Evolutionary conservation across 2,797 vertebrate species (phyloP).

Genomic region (Sus cebifrons): DNA sequence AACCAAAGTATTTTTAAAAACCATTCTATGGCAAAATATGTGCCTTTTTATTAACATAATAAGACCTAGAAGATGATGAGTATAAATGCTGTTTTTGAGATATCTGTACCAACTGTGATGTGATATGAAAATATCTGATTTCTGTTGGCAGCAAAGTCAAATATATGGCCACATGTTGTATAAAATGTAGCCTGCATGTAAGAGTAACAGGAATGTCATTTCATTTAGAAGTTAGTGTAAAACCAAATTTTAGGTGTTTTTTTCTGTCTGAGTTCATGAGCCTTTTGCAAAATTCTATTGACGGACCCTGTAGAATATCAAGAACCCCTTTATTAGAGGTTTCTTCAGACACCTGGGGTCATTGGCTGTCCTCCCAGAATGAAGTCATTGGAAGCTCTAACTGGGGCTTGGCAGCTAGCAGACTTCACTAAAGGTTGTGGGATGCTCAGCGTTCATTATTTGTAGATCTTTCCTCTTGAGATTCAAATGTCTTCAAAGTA

Average conservation of each 20-base stretch:
- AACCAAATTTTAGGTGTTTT: background rate
- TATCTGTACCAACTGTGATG: background rate
- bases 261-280: background rate
- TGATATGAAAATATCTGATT: constrained; percentile 35
- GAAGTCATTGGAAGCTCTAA: background rate
- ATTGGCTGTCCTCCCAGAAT: background rate
- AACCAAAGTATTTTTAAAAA: background rate
- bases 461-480: background rate
- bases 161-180: background rate
- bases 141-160: background rate
- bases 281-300: background rate
- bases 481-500: background rate
- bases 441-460: background rate
- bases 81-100: background rate
- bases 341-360: background rate
- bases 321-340: background rate
- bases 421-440: background rate
- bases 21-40: background rate
- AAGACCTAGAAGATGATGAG: background rate
- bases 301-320: background rate
- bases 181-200: background rate
- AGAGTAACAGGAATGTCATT: constrained; percentile 12
- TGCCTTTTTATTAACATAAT: constrained; percentile 36
- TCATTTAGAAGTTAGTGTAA: constrained; percentile 1
- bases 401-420: background rate